Evolutionary conservation across 2,797 vertebrate genomes (phyloP).

Genomic region (Hyperoplus immaculatus): DNA sequence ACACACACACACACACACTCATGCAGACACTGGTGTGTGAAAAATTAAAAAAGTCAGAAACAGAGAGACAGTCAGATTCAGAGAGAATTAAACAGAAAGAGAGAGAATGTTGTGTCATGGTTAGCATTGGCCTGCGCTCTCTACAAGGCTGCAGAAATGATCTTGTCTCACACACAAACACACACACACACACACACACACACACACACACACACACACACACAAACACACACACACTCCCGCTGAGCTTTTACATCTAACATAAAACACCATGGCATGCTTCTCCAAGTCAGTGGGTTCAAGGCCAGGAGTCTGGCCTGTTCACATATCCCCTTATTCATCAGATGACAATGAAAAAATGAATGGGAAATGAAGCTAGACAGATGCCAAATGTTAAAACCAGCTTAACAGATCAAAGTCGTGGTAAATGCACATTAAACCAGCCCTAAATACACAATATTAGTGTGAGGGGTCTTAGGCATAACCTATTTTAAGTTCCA

Average conservation of each 20-base stretch:
- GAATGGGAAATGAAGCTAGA: constrained; percentile 1
- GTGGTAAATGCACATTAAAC: neutral
- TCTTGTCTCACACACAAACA: constrained; percentile 22
- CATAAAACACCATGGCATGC: constrained; percentile 30
- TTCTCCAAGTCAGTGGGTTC: constrained; percentile 24
- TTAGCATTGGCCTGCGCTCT: neutral
- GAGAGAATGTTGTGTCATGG: neutral
- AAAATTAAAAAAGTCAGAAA: constrained; percentile 11
- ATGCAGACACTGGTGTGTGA: neutral
- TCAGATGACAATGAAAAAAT: constrained; percentile 13
- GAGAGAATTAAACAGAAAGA: neutral
- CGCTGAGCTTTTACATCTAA: constrained; percentile 28
- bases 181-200: constrained; percentile 3
- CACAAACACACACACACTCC: constrained; percentile 20
- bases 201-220: constrained; percentile 26
- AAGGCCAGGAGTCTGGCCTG: constrained; percentile 19
- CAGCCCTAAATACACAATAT: neutral
- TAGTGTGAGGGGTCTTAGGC: neutral
- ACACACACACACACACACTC: constrained; percentile 4
- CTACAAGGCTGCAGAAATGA: constrained; percentile 28
- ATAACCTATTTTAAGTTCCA: neutral
- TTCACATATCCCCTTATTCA: constrained; percentile 28
- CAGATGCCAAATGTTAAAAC: neutral
- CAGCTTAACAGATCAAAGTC: neutral
- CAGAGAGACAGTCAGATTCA: constrained; percentile 1